Percentiles rank a stretch among this genome's conserved stretches.
Conservation (phyloP, 2,113 vertebrate species). For the Vireo altiloquus region DNA sequence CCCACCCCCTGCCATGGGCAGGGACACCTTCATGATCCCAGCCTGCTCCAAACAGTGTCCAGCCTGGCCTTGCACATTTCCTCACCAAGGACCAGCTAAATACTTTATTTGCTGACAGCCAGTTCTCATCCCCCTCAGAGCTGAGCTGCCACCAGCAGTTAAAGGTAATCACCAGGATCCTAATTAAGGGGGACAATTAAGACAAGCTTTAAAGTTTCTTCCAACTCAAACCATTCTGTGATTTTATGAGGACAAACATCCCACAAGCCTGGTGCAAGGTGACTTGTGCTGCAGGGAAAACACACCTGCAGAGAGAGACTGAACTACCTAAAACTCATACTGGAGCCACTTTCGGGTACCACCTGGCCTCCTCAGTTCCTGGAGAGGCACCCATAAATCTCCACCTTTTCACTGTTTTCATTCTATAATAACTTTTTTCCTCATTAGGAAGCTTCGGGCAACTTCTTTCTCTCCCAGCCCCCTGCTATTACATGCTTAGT, state of each 20-base stretch:
- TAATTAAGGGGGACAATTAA: background rate
- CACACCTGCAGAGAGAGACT: background rate
- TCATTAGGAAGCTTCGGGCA: constrained; percentile 10
- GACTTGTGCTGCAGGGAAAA: background rate
- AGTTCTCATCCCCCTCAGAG: background rate
- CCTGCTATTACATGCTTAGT: constrained; percentile 56
- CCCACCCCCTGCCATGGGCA: background rate
- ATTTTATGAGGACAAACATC: background rate
- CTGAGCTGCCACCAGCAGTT: background rate
- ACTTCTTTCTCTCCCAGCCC: background rate
- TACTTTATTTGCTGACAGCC: background rate
- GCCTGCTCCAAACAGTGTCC: background rate
- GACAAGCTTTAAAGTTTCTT: background rate
- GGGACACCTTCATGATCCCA: background rate
- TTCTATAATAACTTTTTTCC: background rate
- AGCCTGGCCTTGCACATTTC: background rate
- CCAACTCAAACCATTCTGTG: background rate
- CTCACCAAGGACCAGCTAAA: background rate
- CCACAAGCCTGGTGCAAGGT: background rate
- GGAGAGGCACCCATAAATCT: background rate
- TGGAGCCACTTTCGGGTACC: background rate
- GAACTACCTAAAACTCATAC: background rate
- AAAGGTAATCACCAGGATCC: background rate
- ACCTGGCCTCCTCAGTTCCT: background rate
- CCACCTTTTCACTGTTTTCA: background rate